These are phyloP conservation scores for Alsophila aescularia DNA, from an alignment of 2,888 invertebrate species.

Conservation along the genomic window DNA sequence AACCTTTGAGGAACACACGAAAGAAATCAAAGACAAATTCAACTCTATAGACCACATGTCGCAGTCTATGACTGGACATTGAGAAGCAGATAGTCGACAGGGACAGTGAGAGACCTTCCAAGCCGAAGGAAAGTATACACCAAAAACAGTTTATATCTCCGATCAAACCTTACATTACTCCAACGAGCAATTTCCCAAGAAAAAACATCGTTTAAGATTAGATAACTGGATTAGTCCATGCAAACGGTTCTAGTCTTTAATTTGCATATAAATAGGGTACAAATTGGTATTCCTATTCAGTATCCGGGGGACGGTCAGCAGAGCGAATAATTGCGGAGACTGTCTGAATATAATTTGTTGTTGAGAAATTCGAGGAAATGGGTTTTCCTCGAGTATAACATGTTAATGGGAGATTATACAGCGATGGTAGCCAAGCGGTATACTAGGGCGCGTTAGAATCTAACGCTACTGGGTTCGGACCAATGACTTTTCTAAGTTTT, in stretches of 20 bases:
- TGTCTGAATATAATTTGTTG: conserved; percentile 8
- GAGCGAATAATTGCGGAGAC: conserved; percentile 38
- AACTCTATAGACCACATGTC: conserved; percentile 82
- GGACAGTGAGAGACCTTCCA: conserved; percentile 65
- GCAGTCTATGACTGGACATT: conserved; percentile 80
- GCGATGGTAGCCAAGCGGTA: neutral
- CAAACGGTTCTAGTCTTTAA: conserved; percentile 27
- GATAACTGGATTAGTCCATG: conserved; percentile 35
- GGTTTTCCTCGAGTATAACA: neutral
- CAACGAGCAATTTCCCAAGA: conserved; percentile 22
- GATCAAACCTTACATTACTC: conserved; percentile 16
- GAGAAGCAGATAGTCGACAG: conserved; percentile 65
- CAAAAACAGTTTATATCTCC: conserved; percentile 11
- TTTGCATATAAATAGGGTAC: conserved; percentile 31
- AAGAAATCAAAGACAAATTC: conserved; percentile 75
- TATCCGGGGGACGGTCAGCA: conserved; percentile 32
- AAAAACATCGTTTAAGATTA: conserved; percentile 31
- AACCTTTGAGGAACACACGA: conserved; percentile 72
- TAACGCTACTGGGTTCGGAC: no score
- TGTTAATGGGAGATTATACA: neutral
- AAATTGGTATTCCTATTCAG: conserved; percentile 19
- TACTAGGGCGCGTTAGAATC: no score
- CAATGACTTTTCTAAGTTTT: no score
- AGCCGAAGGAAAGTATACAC: conserved; percentile 76
- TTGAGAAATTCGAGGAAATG: conserved; percentile 19